A percentile compares a stretch with the other conserved stretches of the same genome.
phyloP scores from a whole-genome alignment of 2,888 invertebrate genomes.

The Pachliopta kotzebuea region DNA sequence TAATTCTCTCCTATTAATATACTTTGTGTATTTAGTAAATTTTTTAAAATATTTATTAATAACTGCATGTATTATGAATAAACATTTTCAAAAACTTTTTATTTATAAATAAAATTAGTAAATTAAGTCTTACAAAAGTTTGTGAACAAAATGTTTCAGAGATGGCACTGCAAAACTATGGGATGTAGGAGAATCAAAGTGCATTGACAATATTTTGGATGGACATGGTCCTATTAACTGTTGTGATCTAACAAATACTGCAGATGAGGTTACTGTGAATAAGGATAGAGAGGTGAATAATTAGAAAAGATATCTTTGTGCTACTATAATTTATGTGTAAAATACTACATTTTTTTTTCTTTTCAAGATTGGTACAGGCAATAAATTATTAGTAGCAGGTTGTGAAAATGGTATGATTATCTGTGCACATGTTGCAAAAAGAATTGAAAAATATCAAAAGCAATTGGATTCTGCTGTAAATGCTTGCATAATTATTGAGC shows the following conservation, averaged over 20 bases:
- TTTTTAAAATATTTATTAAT: too few species aligned
- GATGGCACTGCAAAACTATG: slow-evolving; percentile 86
- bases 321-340: background rate
- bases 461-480: slow-evolving; percentile 78
- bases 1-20: too few species aligned
- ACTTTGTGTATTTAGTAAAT: too few species aligned
- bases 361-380: slow-evolving; percentile 80
- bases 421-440: slow-evolving; percentile 77
- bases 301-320: too few species aligned
- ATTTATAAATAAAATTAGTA: too few species aligned
- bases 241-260: slow-evolving; percentile 69
- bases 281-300: slow-evolving; percentile 68
- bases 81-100: too few species aligned
- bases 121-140: background rate
- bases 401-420: slow-evolving; percentile 82
- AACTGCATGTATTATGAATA: too few species aligned
- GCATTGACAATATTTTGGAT: slow-evolving; percentile 75
- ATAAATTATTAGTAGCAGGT: slow-evolving; percentile 81
- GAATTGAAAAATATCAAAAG: slow-evolving; percentile 63
- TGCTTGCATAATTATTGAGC: slow-evolving; percentile 72
- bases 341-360: background rate
- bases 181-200: slow-evolving; percentile 83
- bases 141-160: slow-evolving; percentile 47
- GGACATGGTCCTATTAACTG: slow-evolving; percentile 80
- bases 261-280: slow-evolving; percentile 49